These are phyloP conservation scores for Dasyprocta punctata DNA, from an alignment of 2,113 vertebrate species.

Conservation along the genomic window DNA sequence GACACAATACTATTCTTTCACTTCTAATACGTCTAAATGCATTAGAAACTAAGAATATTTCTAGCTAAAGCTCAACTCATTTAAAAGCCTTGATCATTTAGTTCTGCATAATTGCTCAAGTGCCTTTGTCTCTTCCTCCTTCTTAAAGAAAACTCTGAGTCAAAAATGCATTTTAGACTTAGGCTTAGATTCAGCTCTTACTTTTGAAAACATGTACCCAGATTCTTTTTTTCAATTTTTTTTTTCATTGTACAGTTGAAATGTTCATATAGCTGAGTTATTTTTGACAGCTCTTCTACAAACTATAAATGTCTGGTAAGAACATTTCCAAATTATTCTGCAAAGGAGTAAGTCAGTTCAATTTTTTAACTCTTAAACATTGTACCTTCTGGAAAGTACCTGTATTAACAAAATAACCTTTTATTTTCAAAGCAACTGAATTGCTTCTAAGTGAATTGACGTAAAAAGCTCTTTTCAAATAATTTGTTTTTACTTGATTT, in stretches of 20 bases:
- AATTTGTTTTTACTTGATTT: neutral
- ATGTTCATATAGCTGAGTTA: conserved; percentile 37
- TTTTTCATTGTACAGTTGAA: neutral
- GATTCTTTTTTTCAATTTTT: conserved; percentile 8
- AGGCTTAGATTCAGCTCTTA: conserved; percentile 36
- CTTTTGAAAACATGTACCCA: conserved; percentile 42
- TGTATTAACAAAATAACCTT: neutral
- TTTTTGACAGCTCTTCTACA: conserved; percentile 65
- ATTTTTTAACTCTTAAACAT: conserved; percentile 52
- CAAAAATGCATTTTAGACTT: conserved; percentile 45
- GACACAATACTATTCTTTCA: conserved; percentile 6
- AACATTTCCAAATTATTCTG: conserved; percentile 62
- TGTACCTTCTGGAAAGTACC: conserved; percentile 10
- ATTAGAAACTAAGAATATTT: conserved; percentile 34
- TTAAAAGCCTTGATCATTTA: conserved; percentile 7
- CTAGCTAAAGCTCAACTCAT: neutral
- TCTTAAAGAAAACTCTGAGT: conserved; percentile 28
- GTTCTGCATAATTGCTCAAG: conserved; percentile 14
- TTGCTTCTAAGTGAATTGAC: neutral
- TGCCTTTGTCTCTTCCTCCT: conserved; percentile 20
- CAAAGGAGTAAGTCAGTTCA: conserved; percentile 15
- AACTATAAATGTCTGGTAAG: conserved; percentile 46
- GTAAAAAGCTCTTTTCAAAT: conserved; percentile 28
- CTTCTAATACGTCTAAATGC: conserved; percentile 43
- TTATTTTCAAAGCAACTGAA: neutral